Evolutionary conservation across 2,113 vertebrate genomes (phyloP).

Genomic region (Butorides virescens): DNA sequence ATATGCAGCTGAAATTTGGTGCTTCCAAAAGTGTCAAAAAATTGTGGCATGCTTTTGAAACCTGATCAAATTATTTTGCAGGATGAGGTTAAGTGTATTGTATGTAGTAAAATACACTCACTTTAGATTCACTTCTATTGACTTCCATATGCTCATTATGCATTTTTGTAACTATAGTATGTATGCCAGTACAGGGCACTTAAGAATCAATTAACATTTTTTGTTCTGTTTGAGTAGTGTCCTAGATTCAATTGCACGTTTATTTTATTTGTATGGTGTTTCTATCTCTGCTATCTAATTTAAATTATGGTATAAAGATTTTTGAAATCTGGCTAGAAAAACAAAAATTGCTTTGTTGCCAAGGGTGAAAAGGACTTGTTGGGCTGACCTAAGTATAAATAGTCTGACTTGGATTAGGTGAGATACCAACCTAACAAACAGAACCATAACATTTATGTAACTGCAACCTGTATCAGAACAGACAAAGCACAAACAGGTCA

Average conservation of each 20-base stretch:
- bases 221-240: neutral
- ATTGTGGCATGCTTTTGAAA: neutral
- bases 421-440: neutral
- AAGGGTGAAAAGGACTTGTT: neutral
- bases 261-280: neutral
- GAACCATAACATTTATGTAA: neutral
- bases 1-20: neutral
- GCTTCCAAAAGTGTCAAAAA: neutral
- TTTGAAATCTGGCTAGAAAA: neutral
- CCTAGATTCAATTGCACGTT: neutral
- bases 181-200: neutral
- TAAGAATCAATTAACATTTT: neutral
- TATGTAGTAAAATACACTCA: neutral
- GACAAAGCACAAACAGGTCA: neutral
- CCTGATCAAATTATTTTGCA: neutral
- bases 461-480: neutral
- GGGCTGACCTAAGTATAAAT: neutral
- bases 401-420: neutral
- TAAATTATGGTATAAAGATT: neutral
- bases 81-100: neutral
- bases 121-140: neutral
- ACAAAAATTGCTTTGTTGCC: neutral
- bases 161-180: neutral
- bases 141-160: neutral
- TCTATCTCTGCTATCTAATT: neutral